These are phyloP conservation scores for Lagocephalus sceleratus DNA, from an alignment of 2,797 vertebrate genomes.

Conservation along the genomic window DNA sequence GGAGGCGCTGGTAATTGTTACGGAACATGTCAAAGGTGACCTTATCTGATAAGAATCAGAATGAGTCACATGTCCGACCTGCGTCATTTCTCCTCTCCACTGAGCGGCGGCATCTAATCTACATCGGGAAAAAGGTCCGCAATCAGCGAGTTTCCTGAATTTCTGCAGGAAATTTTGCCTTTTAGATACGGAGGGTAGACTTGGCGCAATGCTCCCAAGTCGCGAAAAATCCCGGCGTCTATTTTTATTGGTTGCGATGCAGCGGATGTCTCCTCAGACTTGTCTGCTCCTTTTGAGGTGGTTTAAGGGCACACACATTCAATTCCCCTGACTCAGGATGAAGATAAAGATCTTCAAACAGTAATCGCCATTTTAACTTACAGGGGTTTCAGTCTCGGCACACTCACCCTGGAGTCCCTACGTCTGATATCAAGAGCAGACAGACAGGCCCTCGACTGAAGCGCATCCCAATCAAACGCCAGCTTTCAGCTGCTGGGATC, in stretches of 20 bases:
- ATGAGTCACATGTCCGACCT: slow-evolving; percentile 22
- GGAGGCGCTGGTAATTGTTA: slow-evolving; percentile 23
- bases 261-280: no score
- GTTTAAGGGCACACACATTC: no score
- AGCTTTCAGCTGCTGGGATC: neutral
- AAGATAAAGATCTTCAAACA: no score
- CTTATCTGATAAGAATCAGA: slow-evolving; percentile 52
- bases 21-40: slow-evolving; percentile 29
- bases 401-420: neutral
- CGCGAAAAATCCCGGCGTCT: no score
- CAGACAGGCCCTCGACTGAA: slow-evolving; percentile 1
- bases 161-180: slow-evolving; percentile 1
- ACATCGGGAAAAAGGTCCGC: slow-evolving; percentile 30
- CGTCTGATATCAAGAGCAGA: slow-evolving; percentile 1
- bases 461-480: slow-evolving; percentile 1
- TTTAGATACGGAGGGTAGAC: no score
- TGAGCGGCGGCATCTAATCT: slow-evolving; percentile 22
- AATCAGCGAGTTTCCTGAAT: slow-evolving; percentile 36
- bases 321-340: no score
- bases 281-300: no score
- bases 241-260: no score
- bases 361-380: no score
- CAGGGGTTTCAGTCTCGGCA: neutral
- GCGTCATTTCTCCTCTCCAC: slow-evolving; percentile 27
- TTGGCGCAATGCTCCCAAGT: no score